Conservation (phyloP, 2,113 vertebrate species). For the Sander lucioperca region DNA sequence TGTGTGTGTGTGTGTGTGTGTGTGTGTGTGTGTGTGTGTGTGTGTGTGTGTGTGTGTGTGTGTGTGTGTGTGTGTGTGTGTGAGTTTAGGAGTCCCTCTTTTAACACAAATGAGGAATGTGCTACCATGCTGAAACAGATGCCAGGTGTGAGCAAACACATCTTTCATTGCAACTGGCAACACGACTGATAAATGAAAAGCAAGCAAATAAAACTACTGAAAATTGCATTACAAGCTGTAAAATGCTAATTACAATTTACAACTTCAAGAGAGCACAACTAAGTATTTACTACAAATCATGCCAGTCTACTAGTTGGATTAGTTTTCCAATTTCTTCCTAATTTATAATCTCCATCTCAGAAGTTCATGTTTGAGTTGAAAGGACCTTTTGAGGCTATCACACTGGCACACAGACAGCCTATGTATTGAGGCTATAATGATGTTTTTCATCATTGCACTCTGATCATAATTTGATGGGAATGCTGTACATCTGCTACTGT, state of each 20-base stretch:
- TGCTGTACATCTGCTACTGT: conserved; percentile 30
- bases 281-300: neutral
- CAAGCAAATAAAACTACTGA: neutral
- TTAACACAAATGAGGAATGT: conserved; percentile 35
- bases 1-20: conserved; percentile 8
- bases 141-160: conserved; percentile 16
- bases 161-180: conserved; percentile 5
- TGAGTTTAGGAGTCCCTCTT: conserved; percentile 2
- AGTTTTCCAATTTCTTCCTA: too few relatives aligned
- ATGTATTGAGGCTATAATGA: neutral
- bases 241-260: neutral
- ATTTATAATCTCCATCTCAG: too few relatives aligned
- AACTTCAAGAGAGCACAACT: neutral
- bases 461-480: conserved; percentile 45
- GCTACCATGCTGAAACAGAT: conserved; percentile 29
- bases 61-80: neutral
- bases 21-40: too few relatives aligned
- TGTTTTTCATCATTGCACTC: conserved; percentile 14
- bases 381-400: conserved; percentile 1
- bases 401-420: neutral
- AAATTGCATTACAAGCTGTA: conserved; percentile 1
- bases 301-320: conserved; percentile 8
- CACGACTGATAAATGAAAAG: conserved; percentile 5
- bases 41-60: neutral
- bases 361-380: conserved; percentile 5